phyloP scores from a whole-genome alignment of 23 tunicate species.

The Styela plicata region DNA sequence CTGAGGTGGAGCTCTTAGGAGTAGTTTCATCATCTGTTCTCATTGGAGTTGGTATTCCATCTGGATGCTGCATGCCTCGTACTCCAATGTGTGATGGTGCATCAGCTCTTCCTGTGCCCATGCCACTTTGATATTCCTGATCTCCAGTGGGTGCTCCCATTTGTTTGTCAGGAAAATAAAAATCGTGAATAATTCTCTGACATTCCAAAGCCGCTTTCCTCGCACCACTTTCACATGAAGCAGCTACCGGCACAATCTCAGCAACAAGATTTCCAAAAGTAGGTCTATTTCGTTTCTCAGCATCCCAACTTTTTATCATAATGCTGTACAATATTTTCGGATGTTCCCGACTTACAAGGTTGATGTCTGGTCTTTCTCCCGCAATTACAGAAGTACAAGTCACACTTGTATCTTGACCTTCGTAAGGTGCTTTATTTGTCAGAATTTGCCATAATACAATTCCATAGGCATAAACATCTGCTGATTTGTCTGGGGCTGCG shows the following conservation, averaged over 20 bases:
- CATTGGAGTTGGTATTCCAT: background rate
- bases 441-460: constrained; percentile 23
- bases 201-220: background rate
- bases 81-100: background rate
- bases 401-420: background rate
- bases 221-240: background rate
- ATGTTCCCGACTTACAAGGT: background rate
- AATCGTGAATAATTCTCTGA: constrained; percentile 1
- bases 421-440: constrained; percentile 14
- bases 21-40: background rate
- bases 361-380: background rate
- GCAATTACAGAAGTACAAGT: background rate
- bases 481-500: background rate
- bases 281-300: background rate
- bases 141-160: constrained; percentile 8
- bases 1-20: background rate
- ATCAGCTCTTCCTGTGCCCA: background rate
- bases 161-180: background rate
- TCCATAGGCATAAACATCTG: constrained; percentile 14
- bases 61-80: background rate
- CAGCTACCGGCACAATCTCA: background rate
- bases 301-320: constrained; percentile 16
- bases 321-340: background rate
- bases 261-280: background rate
- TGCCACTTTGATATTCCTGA: background rate